Evolutionary conservation across 2,888 invertebrate genomes (phyloP), one percentile per base, ranked within the genome.

Genomic region (Eupsilia transversa): DNA sequence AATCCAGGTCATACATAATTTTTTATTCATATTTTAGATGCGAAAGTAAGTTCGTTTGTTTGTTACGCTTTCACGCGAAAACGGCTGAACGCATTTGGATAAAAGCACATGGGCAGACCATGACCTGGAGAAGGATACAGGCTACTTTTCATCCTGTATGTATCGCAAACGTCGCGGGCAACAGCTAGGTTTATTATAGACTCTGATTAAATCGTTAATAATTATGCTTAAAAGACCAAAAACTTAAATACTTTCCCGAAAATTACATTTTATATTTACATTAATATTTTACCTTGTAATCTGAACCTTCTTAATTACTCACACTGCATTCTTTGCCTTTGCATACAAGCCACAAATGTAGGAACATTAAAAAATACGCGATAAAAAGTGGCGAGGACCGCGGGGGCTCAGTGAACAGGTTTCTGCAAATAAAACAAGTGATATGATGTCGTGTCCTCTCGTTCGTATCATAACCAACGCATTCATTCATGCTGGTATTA

Each of bases 351-450:
- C 71, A 69, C 71, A 83, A 79, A 80, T 77, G 71, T 74, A 78
- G 60, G 72, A 76, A 83, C 86, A 85, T 87, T 85, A 84, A 84
- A 82, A 84, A 78, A 77, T 74, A 70, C 68, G 70, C 61, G 80
- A 80, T 82, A 82, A 84, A 80, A 85, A 83, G 82, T 70, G 57
- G 73, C 72, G 72, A 64, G 57, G 73, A 61, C 69, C 71, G 75
- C 75, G 74, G 56, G 41, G 82, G 63, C 56, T 77, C 56, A 52
- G 61, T 49, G 52, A 87, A 85, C 88, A 73, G 85, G 87, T 92
- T 90, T 84, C 54, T 82, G 89, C 90, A 91, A 93, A 93, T 89
- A 93, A 93, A 92, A 91, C 89, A 89, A 89, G 86, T 74, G 75
- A 68, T 71, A 80, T 87, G 87, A 87, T 90, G 88, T 90, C 87